These are phyloP conservation scores for Bufo gargarizans DNA, from an alignment of 2,113 vertebrate species.

Conservation along the genomic window DNA sequence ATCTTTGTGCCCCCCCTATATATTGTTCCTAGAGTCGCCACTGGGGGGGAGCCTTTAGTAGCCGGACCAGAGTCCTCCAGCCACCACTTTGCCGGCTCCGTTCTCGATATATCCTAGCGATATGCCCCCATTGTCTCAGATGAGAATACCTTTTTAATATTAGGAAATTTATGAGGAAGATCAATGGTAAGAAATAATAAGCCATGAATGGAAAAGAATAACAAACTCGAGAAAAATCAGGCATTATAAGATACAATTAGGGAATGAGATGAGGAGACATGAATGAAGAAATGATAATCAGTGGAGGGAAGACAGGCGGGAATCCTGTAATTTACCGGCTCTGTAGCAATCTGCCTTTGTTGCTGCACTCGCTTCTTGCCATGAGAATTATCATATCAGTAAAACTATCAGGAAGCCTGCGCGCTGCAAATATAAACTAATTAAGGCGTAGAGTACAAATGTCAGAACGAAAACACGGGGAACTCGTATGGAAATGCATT, in stretches of 20 bases:
- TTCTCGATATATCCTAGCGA: no score
- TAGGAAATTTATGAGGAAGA: background rate
- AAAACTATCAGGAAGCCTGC: constrained; percentile 45
- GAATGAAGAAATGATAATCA: constrained; percentile 20
- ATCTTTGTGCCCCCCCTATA: no score
- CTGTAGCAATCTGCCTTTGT: background rate
- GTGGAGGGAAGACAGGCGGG: background rate
- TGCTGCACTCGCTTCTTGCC: background rate
- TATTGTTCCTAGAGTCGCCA: no score
- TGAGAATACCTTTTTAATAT: background rate
- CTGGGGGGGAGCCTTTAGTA: no score
- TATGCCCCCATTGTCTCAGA: no score
- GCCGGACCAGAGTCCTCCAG: no score
- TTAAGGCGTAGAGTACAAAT: constrained; percentile 48
- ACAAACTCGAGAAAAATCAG: background rate
- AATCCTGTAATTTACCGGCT: background rate
- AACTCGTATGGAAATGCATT: constrained; percentile 20
- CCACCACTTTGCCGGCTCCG: no score
- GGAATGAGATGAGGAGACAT: background rate
- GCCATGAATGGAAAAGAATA: background rate
- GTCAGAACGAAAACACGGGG: constrained; percentile 29
- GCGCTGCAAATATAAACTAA: constrained; percentile 52
- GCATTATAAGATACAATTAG: background rate
- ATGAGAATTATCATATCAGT: constrained; percentile 47
- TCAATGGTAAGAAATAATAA: background rate